Conservation (phyloP, 2,113 vertebrate genomes). For the Rallus limicola region DNA sequence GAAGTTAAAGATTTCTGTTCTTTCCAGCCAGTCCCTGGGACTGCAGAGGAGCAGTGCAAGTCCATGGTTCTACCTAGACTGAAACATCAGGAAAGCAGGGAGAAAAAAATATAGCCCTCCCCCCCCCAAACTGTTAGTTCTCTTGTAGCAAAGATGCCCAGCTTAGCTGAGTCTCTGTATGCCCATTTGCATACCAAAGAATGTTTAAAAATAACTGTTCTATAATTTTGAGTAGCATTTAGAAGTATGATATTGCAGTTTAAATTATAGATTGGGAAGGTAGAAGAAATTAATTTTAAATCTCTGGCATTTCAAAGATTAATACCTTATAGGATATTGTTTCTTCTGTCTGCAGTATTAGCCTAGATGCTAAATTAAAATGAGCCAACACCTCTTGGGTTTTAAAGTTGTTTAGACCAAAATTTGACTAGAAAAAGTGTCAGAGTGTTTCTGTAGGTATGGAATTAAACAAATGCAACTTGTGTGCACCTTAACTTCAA, state of each 20-base stretch:
- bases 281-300: not conserved
- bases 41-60: not conserved
- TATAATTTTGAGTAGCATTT: not conserved
- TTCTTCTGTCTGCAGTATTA: not conserved
- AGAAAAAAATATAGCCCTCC: not conserved
- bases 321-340: not conserved
- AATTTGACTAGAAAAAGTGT: not conserved
- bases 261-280: not conserved
- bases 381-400: not conserved
- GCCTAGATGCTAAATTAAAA: not conserved
- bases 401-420: not conserved
- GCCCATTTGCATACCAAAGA: not conserved
- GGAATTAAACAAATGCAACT: slow-evolving; percentile 2
- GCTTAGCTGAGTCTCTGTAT: not conserved
- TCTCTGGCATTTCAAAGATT: not conserved
- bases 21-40: not conserved
- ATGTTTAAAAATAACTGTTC: not conserved
- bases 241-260: not conserved
- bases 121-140: not conserved
- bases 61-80: not conserved
- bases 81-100: not conserved
- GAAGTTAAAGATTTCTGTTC: not conserved
- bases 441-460: not conserved
- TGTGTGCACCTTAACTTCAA: not conserved
- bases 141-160: not conserved